phyloP scores from a whole-genome alignment of 2,113 vertebrate genomes.

The Cottus gobio region DNA sequence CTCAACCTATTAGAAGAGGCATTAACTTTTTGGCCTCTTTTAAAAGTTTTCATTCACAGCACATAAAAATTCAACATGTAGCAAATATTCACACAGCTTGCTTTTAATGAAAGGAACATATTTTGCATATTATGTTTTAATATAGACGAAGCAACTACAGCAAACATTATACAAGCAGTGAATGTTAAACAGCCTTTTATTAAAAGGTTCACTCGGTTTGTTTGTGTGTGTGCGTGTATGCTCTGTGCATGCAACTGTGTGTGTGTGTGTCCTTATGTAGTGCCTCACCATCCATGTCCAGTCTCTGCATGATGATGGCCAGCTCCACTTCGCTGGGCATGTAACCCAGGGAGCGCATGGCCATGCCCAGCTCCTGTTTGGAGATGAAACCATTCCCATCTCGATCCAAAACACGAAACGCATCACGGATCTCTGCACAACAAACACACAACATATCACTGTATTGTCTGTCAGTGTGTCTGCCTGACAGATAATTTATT shows the following conservation, averaged over 20 bases:
- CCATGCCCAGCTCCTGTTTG: conserved; percentile 99
- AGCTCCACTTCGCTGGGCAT: conserved; percentile 99
- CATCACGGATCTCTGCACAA: conserved; percentile 94
- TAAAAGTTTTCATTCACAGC: conserved; percentile 3
- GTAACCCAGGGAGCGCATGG: conserved; percentile 98
- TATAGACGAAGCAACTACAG: neutral
- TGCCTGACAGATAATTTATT: neutral
- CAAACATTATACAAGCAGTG: neutral
- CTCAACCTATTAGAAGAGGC: neutral
- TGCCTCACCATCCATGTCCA: conserved; percentile 98
- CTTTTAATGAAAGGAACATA: conserved; percentile 7
- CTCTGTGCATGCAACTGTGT: conserved; percentile 36
- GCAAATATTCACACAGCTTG: neutral
- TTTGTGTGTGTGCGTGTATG: conserved; percentile 1
- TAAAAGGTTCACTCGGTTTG: neutral
- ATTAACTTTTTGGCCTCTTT: conserved; percentile 15
- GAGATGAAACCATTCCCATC: conserved; percentile 99
- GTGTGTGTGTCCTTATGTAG: conserved; percentile 62
- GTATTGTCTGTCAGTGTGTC: neutral
- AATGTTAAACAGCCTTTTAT: neutral
- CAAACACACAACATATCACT: conserved; percentile 44
- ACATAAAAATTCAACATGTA: conserved; percentile 23
- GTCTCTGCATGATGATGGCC: conserved; percentile 99
- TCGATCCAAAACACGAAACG: conserved; percentile 95
- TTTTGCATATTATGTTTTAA: neutral